Conservation (phyloP, 2,888 invertebrate genomes). For the Chalcosyrphus nemorum region DNA sequence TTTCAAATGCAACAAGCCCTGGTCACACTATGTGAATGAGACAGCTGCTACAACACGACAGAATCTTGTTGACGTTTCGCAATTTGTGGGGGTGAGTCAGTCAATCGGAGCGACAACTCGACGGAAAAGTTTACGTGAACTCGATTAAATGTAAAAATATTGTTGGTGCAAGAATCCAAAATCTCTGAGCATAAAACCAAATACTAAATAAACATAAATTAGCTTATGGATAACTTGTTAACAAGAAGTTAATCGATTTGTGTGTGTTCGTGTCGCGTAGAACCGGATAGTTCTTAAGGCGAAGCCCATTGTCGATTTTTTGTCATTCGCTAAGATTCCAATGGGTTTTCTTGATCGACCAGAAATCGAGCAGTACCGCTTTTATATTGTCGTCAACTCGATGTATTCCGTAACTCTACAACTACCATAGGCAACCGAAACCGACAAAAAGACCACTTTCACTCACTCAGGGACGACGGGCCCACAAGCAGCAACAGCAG, state of each 20-base stretch:
- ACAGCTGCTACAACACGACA: not conserved
- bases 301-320: conserved; percentile 7
- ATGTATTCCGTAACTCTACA: conserved; percentile 40
- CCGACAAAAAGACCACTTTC: conserved; percentile 66
- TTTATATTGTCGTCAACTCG: conserved; percentile 23
- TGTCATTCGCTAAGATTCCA: not conserved
- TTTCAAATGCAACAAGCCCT: no score
- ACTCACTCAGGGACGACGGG: conserved; percentile 70
- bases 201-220: not conserved
- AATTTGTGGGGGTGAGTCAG: conserved; percentile 38
- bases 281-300: conserved; percentile 40
- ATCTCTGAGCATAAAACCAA: not conserved
- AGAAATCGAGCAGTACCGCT: conserved; percentile 26
- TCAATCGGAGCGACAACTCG: conserved; percentile 12
- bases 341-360: conserved; percentile 40
- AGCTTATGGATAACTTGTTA: conserved; percentile 7
- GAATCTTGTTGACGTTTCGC: conserved; percentile 50
- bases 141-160: not conserved
- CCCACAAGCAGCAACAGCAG: no score
- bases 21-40: not conserved
- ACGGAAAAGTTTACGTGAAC: conserved; percentile 9
- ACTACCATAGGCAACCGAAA: conserved; percentile 12
- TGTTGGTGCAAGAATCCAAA: not conserved
- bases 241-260: not conserved
- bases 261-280: conserved; percentile 10